Percentiles rank a stretch among this genome's conserved stretches.
These are phyloP conservation scores for Prorops nasuta DNA, from an alignment of 1,140 invertebrate species.

Conservation along the genomic window DNA sequence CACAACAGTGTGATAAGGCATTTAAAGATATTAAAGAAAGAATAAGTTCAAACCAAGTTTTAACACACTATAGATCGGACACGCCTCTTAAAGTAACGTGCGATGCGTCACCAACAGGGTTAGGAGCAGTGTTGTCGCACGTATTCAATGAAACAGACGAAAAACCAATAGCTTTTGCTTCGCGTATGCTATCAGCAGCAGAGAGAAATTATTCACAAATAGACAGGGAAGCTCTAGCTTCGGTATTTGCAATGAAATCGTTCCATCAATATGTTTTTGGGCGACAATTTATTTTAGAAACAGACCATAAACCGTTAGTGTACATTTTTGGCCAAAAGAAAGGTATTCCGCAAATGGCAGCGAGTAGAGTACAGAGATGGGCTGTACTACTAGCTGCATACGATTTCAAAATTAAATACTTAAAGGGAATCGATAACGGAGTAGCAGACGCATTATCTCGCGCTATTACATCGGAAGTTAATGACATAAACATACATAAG, in stretches of 20 bases:
- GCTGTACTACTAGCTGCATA: constrained; percentile 30
- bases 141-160: background rate
- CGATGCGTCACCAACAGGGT: background rate
- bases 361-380: constrained; percentile 39
- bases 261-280: background rate
- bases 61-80: background rate
- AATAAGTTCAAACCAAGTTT: background rate
- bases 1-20: background rate
- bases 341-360: constrained; percentile 29
- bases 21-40: constrained; percentile 8
- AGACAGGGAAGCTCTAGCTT: background rate
- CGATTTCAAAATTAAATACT: constrained; percentile 31
- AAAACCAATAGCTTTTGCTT: background rate
- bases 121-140: background rate
- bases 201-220: background rate
- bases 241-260: background rate
- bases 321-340: constrained; percentile 46
- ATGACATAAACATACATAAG: background rate
- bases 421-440: constrained; percentile 25
- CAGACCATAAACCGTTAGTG: constrained; percentile 56
- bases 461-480: constrained; percentile 22
- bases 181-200: background rate
- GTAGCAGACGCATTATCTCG: constrained; percentile 31
- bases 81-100: background rate
- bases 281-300: constrained; percentile 39